Evolutionary conservation across 2,797 vertebrate species (phyloP).

Genomic region (Macrochelys suwanniensis): DNA sequence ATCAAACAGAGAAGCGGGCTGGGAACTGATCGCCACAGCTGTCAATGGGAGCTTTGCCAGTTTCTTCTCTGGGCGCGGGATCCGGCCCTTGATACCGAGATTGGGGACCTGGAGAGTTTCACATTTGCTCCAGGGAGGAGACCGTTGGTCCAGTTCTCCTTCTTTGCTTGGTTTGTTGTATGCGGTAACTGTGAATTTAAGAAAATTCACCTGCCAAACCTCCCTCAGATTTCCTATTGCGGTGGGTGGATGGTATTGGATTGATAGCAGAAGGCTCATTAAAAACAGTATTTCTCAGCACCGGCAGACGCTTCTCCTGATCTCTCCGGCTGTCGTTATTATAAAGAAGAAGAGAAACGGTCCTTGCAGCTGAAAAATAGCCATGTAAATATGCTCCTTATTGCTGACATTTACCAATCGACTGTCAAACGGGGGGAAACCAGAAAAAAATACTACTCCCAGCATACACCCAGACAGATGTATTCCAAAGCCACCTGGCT

Average conservation of each 20-base stretch:
- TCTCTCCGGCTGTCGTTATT: rapidly evolving
- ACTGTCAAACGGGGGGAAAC: not conserved
- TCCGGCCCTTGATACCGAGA: not conserved
- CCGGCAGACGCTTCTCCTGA: not conserved
- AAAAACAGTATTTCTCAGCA: not conserved
- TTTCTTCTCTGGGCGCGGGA: not conserved
- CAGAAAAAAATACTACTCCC: not conserved
- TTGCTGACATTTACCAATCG: not conserved
- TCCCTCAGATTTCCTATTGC: not conserved
- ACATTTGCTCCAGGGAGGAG: too few species aligned
- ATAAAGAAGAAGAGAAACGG: not conserved
- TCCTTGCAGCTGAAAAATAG: not conserved
- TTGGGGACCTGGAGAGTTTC: not conserved
- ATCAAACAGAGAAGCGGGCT: not conserved
- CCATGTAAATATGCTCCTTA: not conserved
- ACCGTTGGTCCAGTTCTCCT: too few species aligned
- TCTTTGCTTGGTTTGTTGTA: not conserved
- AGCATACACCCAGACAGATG: not conserved
- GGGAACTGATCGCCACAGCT: not conserved
- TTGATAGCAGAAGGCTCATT: not conserved
- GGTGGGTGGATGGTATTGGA: not conserved
- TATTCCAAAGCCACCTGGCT: not conserved
- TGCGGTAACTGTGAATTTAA: not conserved
- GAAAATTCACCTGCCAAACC: not conserved
- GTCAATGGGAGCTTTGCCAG: not conserved